Conservation (phyloP, 2,888 invertebrate genomes). For the Pyrgus malvae region DNA sequence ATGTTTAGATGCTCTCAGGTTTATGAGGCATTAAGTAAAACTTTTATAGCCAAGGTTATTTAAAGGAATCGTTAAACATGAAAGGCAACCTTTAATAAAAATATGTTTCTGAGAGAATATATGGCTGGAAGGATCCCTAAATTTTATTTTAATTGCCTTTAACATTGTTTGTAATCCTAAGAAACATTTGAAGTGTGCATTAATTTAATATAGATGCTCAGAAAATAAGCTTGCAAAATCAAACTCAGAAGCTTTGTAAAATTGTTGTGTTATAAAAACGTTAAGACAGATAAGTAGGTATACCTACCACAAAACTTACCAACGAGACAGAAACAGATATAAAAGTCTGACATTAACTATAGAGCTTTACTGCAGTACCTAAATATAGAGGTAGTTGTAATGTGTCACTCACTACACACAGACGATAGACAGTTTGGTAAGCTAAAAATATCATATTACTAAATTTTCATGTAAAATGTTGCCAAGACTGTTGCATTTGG, state of each 20-base stretch:
- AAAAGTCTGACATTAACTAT: slow-evolving; percentile 11
- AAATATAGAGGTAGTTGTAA: slow-evolving; percentile 3
- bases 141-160: no score
- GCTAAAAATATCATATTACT: no score
- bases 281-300: no score
- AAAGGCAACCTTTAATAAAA: slow-evolving; percentile 35
- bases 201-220: no score
- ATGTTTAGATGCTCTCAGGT: slow-evolving; percentile 48
- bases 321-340: slow-evolving; percentile 7
- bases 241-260: no score
- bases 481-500: no score
- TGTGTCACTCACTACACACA: not conserved
- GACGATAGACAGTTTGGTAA: no score
- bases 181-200: no score
- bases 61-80: slow-evolving; percentile 57
- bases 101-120: not conserved
- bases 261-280: no score
- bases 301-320: slow-evolving; percentile 6
- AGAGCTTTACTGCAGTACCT: slow-evolving; percentile 8
- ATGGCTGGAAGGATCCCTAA: slow-evolving; percentile 27
- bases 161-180: no score
- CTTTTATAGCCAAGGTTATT: slow-evolving; percentile 56
- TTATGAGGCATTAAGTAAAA: slow-evolving; percentile 55
- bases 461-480: no score
- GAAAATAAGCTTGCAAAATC: no score